Percentiles rank a stretch among this genome's conserved stretches.
Conservation (phyloP, 2,888 invertebrate species). For the Luperina testacea region DNA sequence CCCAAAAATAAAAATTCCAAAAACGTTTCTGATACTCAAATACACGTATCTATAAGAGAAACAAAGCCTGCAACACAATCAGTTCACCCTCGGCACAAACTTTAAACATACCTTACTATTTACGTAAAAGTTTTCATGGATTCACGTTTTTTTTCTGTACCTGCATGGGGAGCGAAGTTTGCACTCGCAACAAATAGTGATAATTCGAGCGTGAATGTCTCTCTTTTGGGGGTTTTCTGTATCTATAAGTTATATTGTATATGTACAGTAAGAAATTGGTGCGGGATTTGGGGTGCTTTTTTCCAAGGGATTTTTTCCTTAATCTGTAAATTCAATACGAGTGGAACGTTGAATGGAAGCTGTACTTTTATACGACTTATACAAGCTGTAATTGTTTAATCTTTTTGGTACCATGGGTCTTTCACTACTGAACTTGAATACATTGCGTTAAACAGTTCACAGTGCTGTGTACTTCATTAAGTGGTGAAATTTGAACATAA, state of each 20-base stretch:
- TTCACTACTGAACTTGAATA: not conserved
- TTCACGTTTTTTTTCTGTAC: constrained; percentile 72
- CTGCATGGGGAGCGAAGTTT: constrained; percentile 73
- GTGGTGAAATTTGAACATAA: not conserved
- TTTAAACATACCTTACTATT: constrained; percentile 80
- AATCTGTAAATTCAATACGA: constrained; percentile 42
- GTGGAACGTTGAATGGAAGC: not conserved
- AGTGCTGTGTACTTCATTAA: not conserved
- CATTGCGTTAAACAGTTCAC: no score
- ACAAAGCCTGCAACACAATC: constrained; percentile 68
- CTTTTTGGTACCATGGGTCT: not conserved
- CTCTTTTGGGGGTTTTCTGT: constrained; percentile 58
- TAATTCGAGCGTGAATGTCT: constrained; percentile 71
- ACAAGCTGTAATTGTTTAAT: not conserved
- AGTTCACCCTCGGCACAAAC: constrained; percentile 70
- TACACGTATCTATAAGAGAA: constrained; percentile 37
- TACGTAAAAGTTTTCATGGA: constrained; percentile 78
- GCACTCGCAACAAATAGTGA: constrained; percentile 74
- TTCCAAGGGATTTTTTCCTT: constrained; percentile 20
- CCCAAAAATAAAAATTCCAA: constrained; percentile 41
- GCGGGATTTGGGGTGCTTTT: constrained; percentile 22
- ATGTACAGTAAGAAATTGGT: constrained; percentile 43
- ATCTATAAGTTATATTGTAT: constrained; percentile 50
- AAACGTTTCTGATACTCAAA: constrained; percentile 46
- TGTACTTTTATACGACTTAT: not conserved